Evolutionary conservation across 2,113 vertebrate genomes (phyloP).

Genomic region (Erinaceus europaeus): DNA sequence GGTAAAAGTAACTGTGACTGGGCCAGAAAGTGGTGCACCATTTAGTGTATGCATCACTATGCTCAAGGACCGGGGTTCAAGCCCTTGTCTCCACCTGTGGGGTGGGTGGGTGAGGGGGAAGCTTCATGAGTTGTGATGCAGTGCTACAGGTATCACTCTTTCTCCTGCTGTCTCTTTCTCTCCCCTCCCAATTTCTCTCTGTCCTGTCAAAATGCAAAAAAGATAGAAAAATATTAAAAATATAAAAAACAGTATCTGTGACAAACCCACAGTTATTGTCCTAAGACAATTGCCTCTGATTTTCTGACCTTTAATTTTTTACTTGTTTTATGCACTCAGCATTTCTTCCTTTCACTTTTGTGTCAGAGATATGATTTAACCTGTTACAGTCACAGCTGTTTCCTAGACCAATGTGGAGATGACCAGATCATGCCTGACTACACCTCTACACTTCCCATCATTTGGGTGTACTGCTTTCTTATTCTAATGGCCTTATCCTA

Average conservation of each 20-base stretch:
- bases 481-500: not conserved
- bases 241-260: not conserved
- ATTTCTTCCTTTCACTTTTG: conserved; percentile 30
- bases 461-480: not conserved
- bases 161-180: no score
- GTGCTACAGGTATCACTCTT: no score
- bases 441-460: not conserved
- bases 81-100: no score
- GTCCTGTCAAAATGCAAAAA: no score
- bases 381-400: not conserved
- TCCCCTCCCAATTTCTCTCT: no score
- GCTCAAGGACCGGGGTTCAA: no score
- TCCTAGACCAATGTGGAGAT: not conserved
- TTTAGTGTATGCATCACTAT: no score
- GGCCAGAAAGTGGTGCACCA: no score
- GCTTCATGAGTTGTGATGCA: no score
- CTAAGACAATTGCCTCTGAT: not conserved
- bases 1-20: no score
- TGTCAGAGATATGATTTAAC: not conserved
- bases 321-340: not conserved
- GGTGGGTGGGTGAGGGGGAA: no score
- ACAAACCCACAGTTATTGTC: not conserved
- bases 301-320: not conserved
- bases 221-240: no score
- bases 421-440: not conserved